Percentiles rank a stretch among this genome's conserved stretches.
Evolutionary conservation across 2,113 vertebrate species (phyloP).

Genomic region (Scomber scombrus): DNA sequence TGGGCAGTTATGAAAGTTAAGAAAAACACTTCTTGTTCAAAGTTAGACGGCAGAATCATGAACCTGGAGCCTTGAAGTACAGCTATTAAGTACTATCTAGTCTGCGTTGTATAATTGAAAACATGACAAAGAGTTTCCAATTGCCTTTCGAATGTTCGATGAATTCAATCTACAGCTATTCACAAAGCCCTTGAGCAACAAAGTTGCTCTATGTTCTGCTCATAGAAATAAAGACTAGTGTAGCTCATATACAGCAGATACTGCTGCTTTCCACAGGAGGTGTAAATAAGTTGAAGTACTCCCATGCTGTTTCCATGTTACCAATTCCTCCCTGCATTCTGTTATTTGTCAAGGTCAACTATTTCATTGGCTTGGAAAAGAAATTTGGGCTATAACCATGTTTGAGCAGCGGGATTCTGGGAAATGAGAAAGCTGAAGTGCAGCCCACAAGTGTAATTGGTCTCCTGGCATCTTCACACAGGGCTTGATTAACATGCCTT

Average conservation of each 20-base stretch:
- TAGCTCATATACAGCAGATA: not conserved
- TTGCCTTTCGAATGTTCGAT: not conserved
- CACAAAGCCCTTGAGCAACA: slow-evolving; percentile 42
- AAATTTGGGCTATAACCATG: slow-evolving; percentile 65
- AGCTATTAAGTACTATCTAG: slow-evolving; percentile 11
- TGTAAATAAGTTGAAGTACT: slow-evolving; percentile 44
- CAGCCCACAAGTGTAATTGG: slow-evolving; percentile 82
- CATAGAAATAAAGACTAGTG: slow-evolving; percentile 35
- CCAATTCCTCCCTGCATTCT: slow-evolving; percentile 53
- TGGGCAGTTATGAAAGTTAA: slow-evolving; percentile 21
- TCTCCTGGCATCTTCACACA: slow-evolving; percentile 81
- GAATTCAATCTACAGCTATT: slow-evolving; percentile 43
- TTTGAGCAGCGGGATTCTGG: slow-evolving; percentile 76
- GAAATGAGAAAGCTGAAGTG: slow-evolving; percentile 76
- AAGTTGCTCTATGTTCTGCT: slow-evolving; percentile 26
- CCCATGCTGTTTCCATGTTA: slow-evolving; percentile 51
- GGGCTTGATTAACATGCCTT: slow-evolving; percentile 83
- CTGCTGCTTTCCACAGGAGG: slow-evolving; percentile 27
- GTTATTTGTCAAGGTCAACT: slow-evolving; percentile 77
- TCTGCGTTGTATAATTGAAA: slow-evolving; percentile 31
- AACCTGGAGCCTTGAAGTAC: slow-evolving; percentile 15
- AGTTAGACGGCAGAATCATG: not conserved
- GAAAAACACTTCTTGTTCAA: not conserved
- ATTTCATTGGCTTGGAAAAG: slow-evolving; percentile 57
- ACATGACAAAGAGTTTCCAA: not conserved